Evolutionary conservation across 2,888 invertebrate species (phyloP).

Genomic region (Parnassius orleans): DNA sequence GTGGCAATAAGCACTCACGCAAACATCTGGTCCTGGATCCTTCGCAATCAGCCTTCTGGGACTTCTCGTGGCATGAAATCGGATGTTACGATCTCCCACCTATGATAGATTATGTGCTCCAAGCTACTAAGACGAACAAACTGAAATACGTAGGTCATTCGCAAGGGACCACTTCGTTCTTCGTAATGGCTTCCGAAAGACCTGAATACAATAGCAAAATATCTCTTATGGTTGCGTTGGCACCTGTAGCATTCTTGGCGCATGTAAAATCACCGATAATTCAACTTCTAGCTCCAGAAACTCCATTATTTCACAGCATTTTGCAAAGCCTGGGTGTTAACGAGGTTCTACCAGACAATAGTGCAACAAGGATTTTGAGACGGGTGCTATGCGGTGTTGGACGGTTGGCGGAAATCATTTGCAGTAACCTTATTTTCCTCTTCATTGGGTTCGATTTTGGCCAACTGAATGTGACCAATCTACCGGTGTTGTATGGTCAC

Average conservation of each 20-base stretch:
- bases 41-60: conserved; percentile 79
- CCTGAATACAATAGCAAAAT: conserved; percentile 81
- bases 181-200: conserved; percentile 75
- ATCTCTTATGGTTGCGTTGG: conserved; percentile 75
- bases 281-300: conserved; percentile 49
- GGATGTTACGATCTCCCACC: conserved; percentile 88
- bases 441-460: conserved; percentile 79
- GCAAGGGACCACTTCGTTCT: conserved; percentile 83
- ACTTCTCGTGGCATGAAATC: conserved; percentile 91
- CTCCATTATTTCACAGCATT: conserved; percentile 41
- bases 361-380: conserved; percentile 69
- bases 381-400: conserved; percentile 63
- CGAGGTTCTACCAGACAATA: conserved; percentile 84
- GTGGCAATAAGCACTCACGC: conserved; percentile 86
- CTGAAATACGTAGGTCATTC: conserved; percentile 87
- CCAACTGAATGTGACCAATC: conserved; percentile 80
- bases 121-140: conserved; percentile 69
- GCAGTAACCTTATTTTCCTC: conserved; percentile 81
- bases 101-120: conserved; percentile 86
- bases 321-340: conserved; percentile 69
- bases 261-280: conserved; percentile 58
- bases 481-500: conserved; percentile 78
- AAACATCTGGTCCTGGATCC: conserved; percentile 69
- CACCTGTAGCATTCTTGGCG: conserved; percentile 80
- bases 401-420: conserved; percentile 71